Conservation (phyloP, 1,140 invertebrate species). For the Leptoteleia sp. region DNA sequence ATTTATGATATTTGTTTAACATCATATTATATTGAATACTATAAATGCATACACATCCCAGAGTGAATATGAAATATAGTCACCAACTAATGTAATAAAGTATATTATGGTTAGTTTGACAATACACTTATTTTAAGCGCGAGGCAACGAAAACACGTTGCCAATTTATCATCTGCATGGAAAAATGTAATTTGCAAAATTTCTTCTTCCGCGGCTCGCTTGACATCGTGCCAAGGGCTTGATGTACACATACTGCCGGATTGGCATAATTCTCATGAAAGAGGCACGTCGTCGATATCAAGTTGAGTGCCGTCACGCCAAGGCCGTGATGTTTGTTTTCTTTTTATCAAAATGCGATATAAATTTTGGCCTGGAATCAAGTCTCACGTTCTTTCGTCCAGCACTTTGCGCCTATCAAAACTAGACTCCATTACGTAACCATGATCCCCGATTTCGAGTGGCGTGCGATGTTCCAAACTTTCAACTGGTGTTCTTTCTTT, state of each 20-base stretch:
- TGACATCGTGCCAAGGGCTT: slow-evolving; percentile 26
- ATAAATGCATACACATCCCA: no score
- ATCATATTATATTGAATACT: no score
- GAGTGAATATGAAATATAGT: no score
- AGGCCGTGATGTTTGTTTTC: slow-evolving; percentile 25
- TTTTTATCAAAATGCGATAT: slow-evolving; percentile 40
- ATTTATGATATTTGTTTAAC: no score
- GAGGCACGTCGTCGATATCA: slow-evolving; percentile 25
- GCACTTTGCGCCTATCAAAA: no score
- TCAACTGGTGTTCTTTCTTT: no score
- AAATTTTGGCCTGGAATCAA: slow-evolving; percentile 36
- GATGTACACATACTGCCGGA: slow-evolving; percentile 16
- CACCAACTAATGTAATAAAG: no score
- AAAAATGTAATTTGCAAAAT: slow-evolving; percentile 38
- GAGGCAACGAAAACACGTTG: not conserved
- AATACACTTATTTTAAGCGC: no score
- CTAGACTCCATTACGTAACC: no score
- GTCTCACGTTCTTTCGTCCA: slow-evolving; percentile 2
- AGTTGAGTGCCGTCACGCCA: not conserved
- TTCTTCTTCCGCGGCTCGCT: slow-evolving; percentile 28
- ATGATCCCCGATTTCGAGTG: no score
- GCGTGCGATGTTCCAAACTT: no score
- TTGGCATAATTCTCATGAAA: slow-evolving; percentile 29
- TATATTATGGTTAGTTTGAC: no score
- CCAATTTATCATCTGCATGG: slow-evolving; percentile 5